phyloP scores from a whole-genome alignment of 1,140 invertebrate species.

The Papilio machaon region DNA sequence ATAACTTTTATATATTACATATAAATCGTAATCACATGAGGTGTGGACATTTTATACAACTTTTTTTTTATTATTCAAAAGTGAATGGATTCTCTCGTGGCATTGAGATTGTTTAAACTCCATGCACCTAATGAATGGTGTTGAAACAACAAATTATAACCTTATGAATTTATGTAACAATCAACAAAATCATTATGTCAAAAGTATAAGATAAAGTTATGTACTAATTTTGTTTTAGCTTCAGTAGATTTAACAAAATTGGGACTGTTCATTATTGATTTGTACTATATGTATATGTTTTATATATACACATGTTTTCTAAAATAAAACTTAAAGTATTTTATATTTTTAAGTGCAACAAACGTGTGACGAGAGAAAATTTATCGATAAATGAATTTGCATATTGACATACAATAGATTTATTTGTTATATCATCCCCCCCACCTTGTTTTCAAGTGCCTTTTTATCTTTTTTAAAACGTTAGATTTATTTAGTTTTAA shows the following conservation, averaged over 20 bases:
- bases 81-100: slow-evolving; percentile 74
- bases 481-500: slow-evolving; percentile 54
- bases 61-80: slow-evolving; percentile 73
- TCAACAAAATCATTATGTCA: slow-evolving; percentile 44
- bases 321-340: slow-evolving; percentile 65
- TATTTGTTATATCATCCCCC: slow-evolving; percentile 36
- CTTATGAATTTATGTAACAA: slow-evolving; percentile 1
- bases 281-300: slow-evolving; percentile 45
- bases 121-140: slow-evolving; percentile 41
- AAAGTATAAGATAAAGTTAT: slow-evolving; percentile 40
- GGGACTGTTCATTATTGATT: slow-evolving; percentile 64
- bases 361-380: slow-evolving; percentile 77
- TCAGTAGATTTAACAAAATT: slow-evolving; percentile 41
- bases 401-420: slow-evolving; percentile 49
- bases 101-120: slow-evolving; percentile 60
- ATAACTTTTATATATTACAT: slow-evolving; percentile 77
- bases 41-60: slow-evolving; percentile 75
- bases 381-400: slow-evolving; percentile 59
- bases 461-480: slow-evolving; percentile 52
- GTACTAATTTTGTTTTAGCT: slow-evolving; percentile 25
- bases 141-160: slow-evolving; percentile 32
- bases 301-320: slow-evolving; percentile 71
- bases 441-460: slow-evolving; percentile 62
- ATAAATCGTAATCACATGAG: slow-evolving; percentile 70
- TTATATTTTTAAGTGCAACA: slow-evolving; percentile 75